Evolutionary conservation across 2,888 invertebrate genomes (phyloP).

Genomic region (Mythimna loreyi): DNA sequence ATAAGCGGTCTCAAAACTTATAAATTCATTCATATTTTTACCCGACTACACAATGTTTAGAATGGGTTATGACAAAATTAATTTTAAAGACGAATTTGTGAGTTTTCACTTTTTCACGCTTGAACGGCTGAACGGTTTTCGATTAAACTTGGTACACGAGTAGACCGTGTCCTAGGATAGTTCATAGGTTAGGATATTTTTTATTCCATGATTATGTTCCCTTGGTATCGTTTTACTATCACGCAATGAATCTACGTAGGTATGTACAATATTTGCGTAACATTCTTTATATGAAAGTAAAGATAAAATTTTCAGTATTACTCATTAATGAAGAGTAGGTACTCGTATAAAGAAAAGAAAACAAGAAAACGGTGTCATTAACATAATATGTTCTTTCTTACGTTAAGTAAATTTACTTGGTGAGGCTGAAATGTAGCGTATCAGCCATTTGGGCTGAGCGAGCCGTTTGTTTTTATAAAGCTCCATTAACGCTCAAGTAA

Average conservation of each 20-base stretch:
- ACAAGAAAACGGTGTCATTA: conserved; percentile 29
- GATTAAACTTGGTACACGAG: too few species aligned
- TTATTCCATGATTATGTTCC: too few species aligned
- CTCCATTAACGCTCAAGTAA: conserved; percentile 40
- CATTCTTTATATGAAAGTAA: background rate
- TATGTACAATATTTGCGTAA: background rate
- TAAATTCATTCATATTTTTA: background rate
- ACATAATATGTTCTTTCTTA: conserved; percentile 12
- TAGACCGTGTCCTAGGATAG: too few species aligned
- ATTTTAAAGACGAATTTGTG: too few species aligned
- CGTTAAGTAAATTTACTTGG: conserved; percentile 37
- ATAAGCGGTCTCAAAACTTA: background rate
- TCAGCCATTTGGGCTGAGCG: conserved; percentile 25
- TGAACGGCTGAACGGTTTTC: too few species aligned
- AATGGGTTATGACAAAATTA: too few species aligned
- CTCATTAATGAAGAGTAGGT: conserved; percentile 13
- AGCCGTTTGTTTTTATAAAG: conserved; percentile 32
- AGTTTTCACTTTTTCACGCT: too few species aligned
- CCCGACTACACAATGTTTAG: too few species aligned
- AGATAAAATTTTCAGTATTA: conserved; percentile 12
- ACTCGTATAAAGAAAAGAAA: conserved; percentile 20
- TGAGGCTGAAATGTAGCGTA: conserved; percentile 33
- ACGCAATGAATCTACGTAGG: too few species aligned
- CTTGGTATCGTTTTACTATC: too few species aligned
- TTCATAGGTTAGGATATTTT: too few species aligned